These are phyloP conservation scores for Tangachromis dhanisi DNA, from an alignment of 2,113 vertebrate genomes.

Conservation along the genomic window DNA sequence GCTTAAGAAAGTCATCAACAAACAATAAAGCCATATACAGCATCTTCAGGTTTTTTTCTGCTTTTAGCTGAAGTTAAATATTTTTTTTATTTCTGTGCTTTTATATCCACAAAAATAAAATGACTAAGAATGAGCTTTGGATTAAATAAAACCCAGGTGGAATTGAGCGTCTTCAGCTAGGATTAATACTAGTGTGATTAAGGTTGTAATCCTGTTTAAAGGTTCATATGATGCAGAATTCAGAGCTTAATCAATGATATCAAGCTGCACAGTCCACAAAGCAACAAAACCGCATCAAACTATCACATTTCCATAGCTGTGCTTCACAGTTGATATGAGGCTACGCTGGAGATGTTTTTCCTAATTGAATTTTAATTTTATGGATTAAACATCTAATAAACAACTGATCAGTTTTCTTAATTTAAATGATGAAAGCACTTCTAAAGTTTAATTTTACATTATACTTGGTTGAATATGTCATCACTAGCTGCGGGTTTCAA, in stretches of 20 bases:
- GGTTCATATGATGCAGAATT: background rate
- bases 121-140: background rate
- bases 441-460: background rate
- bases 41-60: background rate
- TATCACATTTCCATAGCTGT: background rate
- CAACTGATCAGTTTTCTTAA: rapidly evolving
- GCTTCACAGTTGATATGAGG: background rate
- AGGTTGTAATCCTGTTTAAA: background rate
- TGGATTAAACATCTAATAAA: background rate
- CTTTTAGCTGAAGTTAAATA: background rate
- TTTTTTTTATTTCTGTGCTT: background rate
- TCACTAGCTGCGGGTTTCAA: rapidly evolving
- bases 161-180: background rate
- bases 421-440: background rate
- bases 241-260: background rate
- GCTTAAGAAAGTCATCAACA: background rate
- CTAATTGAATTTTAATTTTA: background rate
- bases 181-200: background rate
- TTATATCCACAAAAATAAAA: background rate
- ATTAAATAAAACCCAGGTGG: background rate
- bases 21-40: background rate
- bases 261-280: background rate
- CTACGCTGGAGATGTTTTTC: background rate
- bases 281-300: background rate
- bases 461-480: background rate